phyloP scores from a whole-genome alignment of 2,888 invertebrate genomes.

The Agrochola circellaris region DNA sequence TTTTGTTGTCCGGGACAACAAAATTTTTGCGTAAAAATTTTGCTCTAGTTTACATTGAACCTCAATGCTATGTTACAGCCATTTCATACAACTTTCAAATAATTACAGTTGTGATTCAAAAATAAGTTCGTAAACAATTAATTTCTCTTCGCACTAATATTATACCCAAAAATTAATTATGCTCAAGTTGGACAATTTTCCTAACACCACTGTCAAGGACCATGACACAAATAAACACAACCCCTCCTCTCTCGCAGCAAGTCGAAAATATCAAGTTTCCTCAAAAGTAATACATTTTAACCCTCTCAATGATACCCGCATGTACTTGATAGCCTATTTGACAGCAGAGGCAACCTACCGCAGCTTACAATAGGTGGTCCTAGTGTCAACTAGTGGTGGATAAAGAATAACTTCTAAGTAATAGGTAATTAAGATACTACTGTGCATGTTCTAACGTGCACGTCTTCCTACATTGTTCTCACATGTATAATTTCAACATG shows the following conservation, averaged over 20 bases:
- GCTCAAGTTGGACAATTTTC: not conserved
- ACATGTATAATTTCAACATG: too few species aligned
- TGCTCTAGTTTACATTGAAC: too few species aligned
- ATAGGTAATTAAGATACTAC: not conserved
- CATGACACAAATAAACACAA: constrained; percentile 4
- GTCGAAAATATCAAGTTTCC: constrained; percentile 55
- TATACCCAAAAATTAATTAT: not conserved
- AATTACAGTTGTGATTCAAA: not conserved
- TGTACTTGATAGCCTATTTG: constrained; percentile 45
- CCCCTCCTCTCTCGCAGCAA: constrained; percentile 2
- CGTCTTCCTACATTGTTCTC: too few species aligned
- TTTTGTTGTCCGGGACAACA: too few species aligned
- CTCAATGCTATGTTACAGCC: not conserved
- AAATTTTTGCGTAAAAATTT: not conserved
- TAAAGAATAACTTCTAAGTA: not conserved
- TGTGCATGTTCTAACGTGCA: too few species aligned
- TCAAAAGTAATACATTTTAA: constrained; percentile 35
- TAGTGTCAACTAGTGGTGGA: not conserved
- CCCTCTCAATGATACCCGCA: constrained; percentile 58
- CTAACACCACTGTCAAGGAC: not conserved
- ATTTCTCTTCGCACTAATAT: too few species aligned
- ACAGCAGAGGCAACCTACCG: constrained; percentile 62
- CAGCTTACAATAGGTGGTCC: constrained; percentile 44
- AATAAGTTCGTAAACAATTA: not conserved
- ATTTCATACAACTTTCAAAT: not conserved